Evolutionary conservation across 2,113 vertebrate genomes (phyloP), one percentile per base, ranked within the genome.

Genomic region (Uria aalge): DNA sequence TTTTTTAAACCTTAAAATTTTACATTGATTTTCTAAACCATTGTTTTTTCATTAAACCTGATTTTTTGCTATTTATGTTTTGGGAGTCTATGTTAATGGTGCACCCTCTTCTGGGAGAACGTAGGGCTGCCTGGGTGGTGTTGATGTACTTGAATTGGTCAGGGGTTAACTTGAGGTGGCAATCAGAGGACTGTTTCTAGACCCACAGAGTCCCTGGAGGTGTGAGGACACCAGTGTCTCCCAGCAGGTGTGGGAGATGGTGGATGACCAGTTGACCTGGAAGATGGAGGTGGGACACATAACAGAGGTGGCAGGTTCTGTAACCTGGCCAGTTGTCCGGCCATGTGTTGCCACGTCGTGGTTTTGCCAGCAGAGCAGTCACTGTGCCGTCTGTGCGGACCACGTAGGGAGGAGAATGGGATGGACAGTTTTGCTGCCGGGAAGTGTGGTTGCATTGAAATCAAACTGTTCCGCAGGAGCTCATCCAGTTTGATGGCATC

Each of bases 331-430:
- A 29, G 34, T 40, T 5, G 2, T 7, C 34, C 0, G 11, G 26
- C 79, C 48, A 1, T 0, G 14, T 0, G 1, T 22, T 15, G 38
- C 43, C n/a, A 73, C n/a, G 36, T 0, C 0, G 14, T 27, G 73
- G 48, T 4, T 76, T 63, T 78, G 62, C 56, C 69, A 79, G 12
- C 32, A 48, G 0, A 1, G 15, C 38, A 34, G 38, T 41, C 56
- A 13, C 76, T 5, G 57, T 52, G 53, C 40, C 12, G 2, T 15
- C 84, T 38, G 43, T 17, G 53, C 1, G 3, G 29, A 55, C 10
- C 57, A 21, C 0, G 1, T 1, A 6, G 41, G 34, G 41, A 43
- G 43, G 17, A 90, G 82, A 85, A 74, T 0, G 0, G 45, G 27
- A 27, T 74, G 69, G 85, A 17, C 23, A 5, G 3, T 48, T 66